A percentile compares a stretch with the other conserved stretches of the same genome.
These are phyloP conservation scores for Coenonympha glycerion DNA, from an alignment of 2,888 invertebrate genomes.

Conservation along the genomic window DNA sequence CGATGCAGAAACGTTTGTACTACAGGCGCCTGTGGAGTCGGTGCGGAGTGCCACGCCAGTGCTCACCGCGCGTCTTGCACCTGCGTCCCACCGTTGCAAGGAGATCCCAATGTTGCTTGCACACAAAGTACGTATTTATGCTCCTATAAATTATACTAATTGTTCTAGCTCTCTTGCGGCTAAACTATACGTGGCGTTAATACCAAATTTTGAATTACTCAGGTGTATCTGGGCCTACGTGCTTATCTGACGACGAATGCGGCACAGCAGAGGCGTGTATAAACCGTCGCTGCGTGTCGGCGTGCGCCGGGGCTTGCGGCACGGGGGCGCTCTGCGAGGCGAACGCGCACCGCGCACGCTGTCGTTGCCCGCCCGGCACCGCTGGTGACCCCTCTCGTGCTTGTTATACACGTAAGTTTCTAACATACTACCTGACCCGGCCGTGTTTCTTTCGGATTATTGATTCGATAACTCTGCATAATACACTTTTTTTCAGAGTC, in stretches of 20 bases:
- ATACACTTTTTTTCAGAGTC: too few relatives aligned
- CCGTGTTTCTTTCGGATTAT: too few relatives aligned
- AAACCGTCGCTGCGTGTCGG: slow-evolving; percentile 85
- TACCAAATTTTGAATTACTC: background rate
- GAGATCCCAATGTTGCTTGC: slow-evolving; percentile 89
- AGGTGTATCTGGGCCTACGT: slow-evolving; percentile 77
- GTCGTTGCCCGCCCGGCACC: slow-evolving; percentile 88
- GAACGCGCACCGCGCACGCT: slow-evolving; percentile 85
- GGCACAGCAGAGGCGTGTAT: slow-evolving; percentile 86
- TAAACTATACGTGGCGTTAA: background rate
- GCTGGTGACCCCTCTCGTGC: slow-evolving; percentile 90
- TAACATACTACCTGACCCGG: too few relatives aligned
- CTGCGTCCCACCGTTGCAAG: slow-evolving; percentile 83
- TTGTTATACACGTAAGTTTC: slow-evolving; percentile 88
- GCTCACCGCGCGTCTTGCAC: slow-evolving; percentile 86
- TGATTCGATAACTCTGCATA: too few relatives aligned
- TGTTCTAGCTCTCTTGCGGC: background rate
- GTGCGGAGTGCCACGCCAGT: slow-evolving; percentile 84
- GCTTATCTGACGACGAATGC: slow-evolving; percentile 84
- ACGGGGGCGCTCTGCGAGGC: slow-evolving; percentile 86
- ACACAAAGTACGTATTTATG: slow-evolving; percentile 65
- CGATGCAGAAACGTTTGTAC: slow-evolving; percentile 86
- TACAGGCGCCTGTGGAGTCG: slow-evolving; percentile 82
- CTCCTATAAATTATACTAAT: background rate
- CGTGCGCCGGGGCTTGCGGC: slow-evolving; percentile 90